These are phyloP conservation scores for Aricia artaxerxes DNA, from an alignment of 2,888 invertebrate genomes.

Conservation along the genomic window DNA sequence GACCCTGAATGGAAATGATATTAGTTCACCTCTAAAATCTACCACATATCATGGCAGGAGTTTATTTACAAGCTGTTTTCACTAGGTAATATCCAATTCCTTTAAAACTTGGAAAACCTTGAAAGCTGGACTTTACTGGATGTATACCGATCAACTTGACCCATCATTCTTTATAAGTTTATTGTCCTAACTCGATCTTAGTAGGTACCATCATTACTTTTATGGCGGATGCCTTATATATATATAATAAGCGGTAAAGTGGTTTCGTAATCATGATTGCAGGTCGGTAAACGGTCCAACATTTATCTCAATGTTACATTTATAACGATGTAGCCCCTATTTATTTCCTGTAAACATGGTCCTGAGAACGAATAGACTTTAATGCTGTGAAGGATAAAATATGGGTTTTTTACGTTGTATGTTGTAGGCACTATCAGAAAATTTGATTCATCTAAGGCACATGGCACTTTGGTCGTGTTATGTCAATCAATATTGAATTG, in stretches of 20 bases:
- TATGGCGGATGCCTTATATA: conserved; percentile 27
- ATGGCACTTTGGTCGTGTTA: too few species aligned
- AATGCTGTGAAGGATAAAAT: conserved; percentile 56
- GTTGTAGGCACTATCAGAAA: too few species aligned
- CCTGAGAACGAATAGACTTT: conserved; percentile 46
- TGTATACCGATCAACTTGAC: too few species aligned
- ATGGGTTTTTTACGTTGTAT: conserved; percentile 51
- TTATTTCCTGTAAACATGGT: conserved; percentile 43
- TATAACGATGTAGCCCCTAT: conserved; percentile 42
- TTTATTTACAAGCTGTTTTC: background rate
- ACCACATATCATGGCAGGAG: background rate
- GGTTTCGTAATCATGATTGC: conserved; percentile 39
- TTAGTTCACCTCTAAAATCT: background rate
- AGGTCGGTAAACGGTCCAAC: conserved; percentile 40
- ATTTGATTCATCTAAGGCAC: too few species aligned
- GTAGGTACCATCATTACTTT: conserved; percentile 5
- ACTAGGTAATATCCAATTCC: background rate
- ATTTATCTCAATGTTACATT: conserved; percentile 43
- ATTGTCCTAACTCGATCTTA: background rate
- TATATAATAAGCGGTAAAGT: conserved; percentile 35
- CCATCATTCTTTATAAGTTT: background rate
- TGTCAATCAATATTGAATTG: too few species aligned
- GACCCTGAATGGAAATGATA: too few species aligned
- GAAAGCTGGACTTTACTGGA: too few species aligned
- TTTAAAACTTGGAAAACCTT: too few species aligned